Evolutionary conservation across 2,797 vertebrate genomes (phyloP).

Genomic region (Emydoidea blandingii): DNA sequence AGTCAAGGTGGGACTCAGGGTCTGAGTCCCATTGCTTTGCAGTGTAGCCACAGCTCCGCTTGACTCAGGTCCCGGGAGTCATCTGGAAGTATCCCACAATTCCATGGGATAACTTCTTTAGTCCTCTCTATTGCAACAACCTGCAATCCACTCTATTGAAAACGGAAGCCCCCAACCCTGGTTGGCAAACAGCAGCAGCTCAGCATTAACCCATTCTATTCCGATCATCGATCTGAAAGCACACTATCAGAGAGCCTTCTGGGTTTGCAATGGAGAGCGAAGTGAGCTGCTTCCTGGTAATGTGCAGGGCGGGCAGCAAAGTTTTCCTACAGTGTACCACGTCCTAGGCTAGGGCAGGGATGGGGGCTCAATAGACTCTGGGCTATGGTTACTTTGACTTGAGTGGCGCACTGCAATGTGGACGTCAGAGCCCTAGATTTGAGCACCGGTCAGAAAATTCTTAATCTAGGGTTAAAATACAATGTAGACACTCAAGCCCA

Average conservation of each 20-base stretch:
- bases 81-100: background rate
- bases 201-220: background rate
- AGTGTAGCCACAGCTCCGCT: background rate
- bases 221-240: background rate
- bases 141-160: background rate
- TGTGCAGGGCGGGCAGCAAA: background rate
- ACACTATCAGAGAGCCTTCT: background rate
- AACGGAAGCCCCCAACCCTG: background rate
- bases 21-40: background rate
- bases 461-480: background rate
- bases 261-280: background rate
- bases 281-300: background rate
- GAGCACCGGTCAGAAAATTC: background rate
- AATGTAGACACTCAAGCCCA: background rate
- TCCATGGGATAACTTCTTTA: background rate
- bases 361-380: background rate
- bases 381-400: background rate
- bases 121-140: background rate
- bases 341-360: background rate
- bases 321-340: background rate
- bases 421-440: background rate
- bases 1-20: too few species aligned
- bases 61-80: background rate
- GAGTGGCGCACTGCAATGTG: background rate
- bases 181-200: background rate